A percentile compares a stretch with the other conserved stretches of the same genome.
These are phyloP conservation scores for Exocentrus adspersus DNA, from an alignment of 2,888 invertebrate genomes.

Conservation along the genomic window DNA sequence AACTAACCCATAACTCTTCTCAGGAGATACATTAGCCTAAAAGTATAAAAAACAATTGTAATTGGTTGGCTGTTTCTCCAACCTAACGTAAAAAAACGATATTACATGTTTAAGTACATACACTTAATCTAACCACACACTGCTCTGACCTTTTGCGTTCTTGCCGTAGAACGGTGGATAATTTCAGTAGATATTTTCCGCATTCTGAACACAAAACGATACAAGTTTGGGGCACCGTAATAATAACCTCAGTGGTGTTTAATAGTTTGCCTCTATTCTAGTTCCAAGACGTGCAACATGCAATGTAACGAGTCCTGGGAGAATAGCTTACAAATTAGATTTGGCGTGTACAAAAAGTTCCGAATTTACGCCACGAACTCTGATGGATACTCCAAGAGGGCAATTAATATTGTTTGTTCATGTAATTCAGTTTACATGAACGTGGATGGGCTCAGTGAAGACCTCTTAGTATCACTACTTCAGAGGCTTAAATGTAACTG, in stretches of 20 bases:
- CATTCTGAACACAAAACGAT: constrained; percentile 17
- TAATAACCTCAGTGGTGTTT: constrained; percentile 17
- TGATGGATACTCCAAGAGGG: background rate
- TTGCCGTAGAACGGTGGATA: constrained; percentile 11
- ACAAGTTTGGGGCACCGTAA: constrained; percentile 7
- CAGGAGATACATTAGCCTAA: too few species aligned
- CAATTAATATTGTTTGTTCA: background rate
- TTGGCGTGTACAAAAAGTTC: constrained; percentile 9
- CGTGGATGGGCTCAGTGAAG: background rate
- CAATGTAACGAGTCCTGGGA: constrained; percentile 1
- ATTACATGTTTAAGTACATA: constrained; percentile 10
- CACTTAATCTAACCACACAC: constrained; percentile 3
- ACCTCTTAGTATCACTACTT: too few species aligned
- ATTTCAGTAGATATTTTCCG: constrained; percentile 17
- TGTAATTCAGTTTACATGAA: too few species aligned
- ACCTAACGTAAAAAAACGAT: background rate
- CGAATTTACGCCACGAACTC: background rate
- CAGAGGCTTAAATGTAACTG: too few species aligned
- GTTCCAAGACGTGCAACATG: constrained; percentile 17
- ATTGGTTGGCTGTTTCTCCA: too few species aligned
- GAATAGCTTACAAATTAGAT: constrained; percentile 11
- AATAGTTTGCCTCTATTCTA: constrained; percentile 9
- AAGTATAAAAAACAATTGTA: too few species aligned
- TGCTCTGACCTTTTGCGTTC: constrained; percentile 8
- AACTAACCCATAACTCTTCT: too few species aligned